Percentiles rank a stretch among this genome's conserved stretches.
These are phyloP conservation scores for Ceratina calcarata DNA, from an alignment of 1,140 invertebrate species.

Conservation along the genomic window DNA sequence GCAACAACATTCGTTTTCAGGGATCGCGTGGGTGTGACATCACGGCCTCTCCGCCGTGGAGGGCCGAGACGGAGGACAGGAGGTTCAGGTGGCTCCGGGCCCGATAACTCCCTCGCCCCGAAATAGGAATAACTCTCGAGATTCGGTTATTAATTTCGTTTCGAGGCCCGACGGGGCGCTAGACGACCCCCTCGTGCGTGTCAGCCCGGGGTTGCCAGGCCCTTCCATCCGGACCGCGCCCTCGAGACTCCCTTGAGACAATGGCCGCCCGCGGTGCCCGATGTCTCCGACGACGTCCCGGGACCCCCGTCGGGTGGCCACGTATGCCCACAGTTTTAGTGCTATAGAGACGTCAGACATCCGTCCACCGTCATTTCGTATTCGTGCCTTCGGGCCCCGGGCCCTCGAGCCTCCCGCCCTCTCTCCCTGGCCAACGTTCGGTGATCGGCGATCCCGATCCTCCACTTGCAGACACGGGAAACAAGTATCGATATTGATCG, in stretches of 20 bases:
- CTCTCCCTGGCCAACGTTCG: background rate
- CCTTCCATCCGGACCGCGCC: conserved; percentile 52
- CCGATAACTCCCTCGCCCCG: conserved; percentile 46
- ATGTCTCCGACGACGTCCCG: conserved; percentile 80
- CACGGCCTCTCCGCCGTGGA: conserved; percentile 1
- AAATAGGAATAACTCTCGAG: conserved; percentile 67
- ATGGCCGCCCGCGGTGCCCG: conserved; percentile 77
- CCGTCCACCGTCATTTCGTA: conserved; percentile 72
- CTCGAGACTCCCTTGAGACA: conserved; percentile 75
- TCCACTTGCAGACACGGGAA: background rate
- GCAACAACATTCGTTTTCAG: conserved; percentile 39
- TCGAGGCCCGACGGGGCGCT: conserved; percentile 66
- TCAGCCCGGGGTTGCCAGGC: conserved; percentile 61
- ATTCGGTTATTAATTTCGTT: conserved; percentile 77
- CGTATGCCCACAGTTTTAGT: conserved; percentile 73
- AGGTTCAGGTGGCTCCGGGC: conserved; percentile 23
- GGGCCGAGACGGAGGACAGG: background rate
- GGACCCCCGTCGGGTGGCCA: conserved; percentile 75
- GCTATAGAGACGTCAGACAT: conserved; percentile 80
- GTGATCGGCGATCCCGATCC: background rate
- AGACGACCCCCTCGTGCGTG: conserved; percentile 71
- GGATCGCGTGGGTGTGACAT: conserved; percentile 57
- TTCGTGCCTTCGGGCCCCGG: conserved; percentile 32
- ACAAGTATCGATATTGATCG: background rate
- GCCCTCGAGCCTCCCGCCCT: background rate